A percentile compares a stretch with the other conserved stretches of the same genome.
Evolutionary conservation across 2,113 vertebrate genomes (phyloP).

Genomic region (Benitochromis conjunctus): DNA sequence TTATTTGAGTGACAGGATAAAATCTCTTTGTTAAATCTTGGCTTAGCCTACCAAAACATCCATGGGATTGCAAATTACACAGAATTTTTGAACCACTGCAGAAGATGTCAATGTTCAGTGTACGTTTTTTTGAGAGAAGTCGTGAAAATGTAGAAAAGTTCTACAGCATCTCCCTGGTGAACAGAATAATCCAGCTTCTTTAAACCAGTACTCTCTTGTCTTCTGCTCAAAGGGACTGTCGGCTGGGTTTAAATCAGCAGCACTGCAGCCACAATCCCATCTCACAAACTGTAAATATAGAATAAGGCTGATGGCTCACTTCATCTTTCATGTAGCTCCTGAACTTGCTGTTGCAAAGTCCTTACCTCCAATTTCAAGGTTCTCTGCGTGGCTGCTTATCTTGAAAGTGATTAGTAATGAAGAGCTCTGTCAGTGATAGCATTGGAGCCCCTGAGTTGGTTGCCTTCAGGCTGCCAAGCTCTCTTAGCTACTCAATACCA

Average conservation of each 20-base stretch:
- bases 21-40: background rate
- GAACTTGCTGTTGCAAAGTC: constrained; percentile 20
- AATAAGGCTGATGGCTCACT: constrained; percentile 32
- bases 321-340: constrained; percentile 40
- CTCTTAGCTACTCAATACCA: constrained; percentile 41
- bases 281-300: constrained; percentile 4
- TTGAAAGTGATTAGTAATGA: constrained; percentile 57
- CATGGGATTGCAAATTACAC: background rate
- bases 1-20: background rate
- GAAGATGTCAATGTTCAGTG: background rate
- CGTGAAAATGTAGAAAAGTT: constrained; percentile 13
- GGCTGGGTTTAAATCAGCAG: constrained; percentile 37
- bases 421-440: constrained; percentile 49
- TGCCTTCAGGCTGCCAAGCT: constrained; percentile 35
- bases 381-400: constrained; percentile 44
- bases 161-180: constrained; percentile 4
- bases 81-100: background rate
- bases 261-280: constrained; percentile 9
- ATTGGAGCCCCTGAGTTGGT: constrained; percentile 33
- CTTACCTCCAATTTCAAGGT: constrained; percentile 55
- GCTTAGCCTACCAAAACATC: background rate
- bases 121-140: background rate
- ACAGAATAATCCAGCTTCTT: constrained; percentile 38
- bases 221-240: constrained; percentile 40
- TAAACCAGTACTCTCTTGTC: constrained; percentile 16